phyloP scores from a whole-genome alignment of 2,888 invertebrate genomes.

The Drosophila sordidula region DNA sequence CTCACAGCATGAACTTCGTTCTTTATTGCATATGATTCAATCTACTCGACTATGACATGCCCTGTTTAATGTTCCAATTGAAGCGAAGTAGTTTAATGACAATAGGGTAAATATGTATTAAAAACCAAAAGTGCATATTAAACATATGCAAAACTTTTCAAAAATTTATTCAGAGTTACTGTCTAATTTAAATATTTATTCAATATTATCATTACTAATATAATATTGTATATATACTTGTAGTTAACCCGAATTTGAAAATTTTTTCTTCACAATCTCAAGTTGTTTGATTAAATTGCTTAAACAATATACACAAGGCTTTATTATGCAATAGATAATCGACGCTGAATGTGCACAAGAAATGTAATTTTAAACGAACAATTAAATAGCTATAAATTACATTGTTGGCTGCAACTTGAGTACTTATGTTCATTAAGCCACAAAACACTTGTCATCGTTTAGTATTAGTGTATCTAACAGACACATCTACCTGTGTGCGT shows the following conservation, averaged over 20 bases:
- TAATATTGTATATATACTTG: too few species aligned
- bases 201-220: too few species aligned
- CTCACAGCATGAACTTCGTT: slow-evolving; percentile 7
- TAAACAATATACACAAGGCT: background rate
- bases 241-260: background rate
- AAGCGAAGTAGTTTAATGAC: background rate
- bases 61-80: background rate
- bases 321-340: slow-evolving; percentile 22
- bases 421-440: slow-evolving; percentile 48
- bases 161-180: too few species aligned
- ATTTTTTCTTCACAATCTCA: background rate
- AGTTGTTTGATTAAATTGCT: background rate
- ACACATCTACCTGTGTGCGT: slow-evolving; percentile 1
- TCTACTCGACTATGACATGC: background rate
- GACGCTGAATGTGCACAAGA: background rate
- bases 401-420: slow-evolving; percentile 39
- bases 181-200: too few species aligned
- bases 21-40: background rate
- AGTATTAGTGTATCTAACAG: slow-evolving; percentile 13
- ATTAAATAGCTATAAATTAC: slow-evolving; percentile 42
- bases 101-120: too few species aligned
- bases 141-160: too few species aligned
- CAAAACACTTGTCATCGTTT: slow-evolving; percentile 70
- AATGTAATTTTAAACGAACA: slow-evolving; percentile 16
- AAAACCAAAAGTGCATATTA: too few species aligned